Percentiles rank a stretch among this genome's conserved stretches.
These are phyloP conservation scores for Biston betularia DNA, from an alignment of 2,888 invertebrate genomes.

Conservation along the genomic window DNA sequence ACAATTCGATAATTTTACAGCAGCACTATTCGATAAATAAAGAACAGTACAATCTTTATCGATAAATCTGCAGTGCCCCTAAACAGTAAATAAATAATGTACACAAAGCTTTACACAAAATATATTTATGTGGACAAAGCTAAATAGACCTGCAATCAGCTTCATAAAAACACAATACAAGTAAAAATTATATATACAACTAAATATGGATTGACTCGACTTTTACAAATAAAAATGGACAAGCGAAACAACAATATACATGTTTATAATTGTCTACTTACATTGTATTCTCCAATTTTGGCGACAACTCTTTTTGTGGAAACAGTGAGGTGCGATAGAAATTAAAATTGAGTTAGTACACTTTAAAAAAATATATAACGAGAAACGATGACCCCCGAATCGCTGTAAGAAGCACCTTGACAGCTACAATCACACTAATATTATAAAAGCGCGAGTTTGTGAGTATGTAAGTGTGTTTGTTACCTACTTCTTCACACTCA, in stretches of 20 bases:
- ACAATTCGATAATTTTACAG: too few relatives aligned
- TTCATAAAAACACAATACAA: constrained; percentile 54
- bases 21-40: too few relatives aligned
- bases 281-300: constrained; percentile 45
- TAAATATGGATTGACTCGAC: constrained; percentile 58
- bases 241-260: constrained; percentile 56
- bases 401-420: not conserved
- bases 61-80: too few relatives aligned
- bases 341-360: not conserved
- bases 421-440: not conserved
- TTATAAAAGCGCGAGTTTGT: too few relatives aligned
- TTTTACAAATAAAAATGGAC: constrained; percentile 52
- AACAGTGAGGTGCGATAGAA: constrained; percentile 11
- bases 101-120: constrained; percentile 35
- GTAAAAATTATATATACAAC: constrained; percentile 60
- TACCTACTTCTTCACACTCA: too few relatives aligned
- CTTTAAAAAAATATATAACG: not conserved
- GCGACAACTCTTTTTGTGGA: constrained; percentile 2
- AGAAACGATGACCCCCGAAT: not conserved
- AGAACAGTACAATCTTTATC: too few relatives aligned
- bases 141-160: constrained; percentile 46
- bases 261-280: constrained; percentile 65
- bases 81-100: constrained; percentile 20
- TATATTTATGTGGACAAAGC: constrained; percentile 30
- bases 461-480: too few relatives aligned